Percentiles rank a stretch among this genome's conserved stretches.
phyloP scores from a whole-genome alignment of 2,113 vertebrate genomes.

The Cettia cetti region DNA sequence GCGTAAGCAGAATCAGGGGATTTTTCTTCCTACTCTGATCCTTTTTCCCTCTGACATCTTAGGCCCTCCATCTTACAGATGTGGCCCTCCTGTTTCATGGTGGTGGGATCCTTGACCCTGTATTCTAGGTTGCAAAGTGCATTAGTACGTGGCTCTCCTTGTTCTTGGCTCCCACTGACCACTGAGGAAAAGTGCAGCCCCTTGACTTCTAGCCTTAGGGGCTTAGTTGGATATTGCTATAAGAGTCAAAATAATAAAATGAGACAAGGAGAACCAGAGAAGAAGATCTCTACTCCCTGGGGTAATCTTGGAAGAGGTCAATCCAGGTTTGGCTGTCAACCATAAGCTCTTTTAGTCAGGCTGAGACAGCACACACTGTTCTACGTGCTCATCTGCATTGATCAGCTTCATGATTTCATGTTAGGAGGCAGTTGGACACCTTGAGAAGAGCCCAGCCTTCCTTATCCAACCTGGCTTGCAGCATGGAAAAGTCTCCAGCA shows the following conservation, averaged over 20 bases:
- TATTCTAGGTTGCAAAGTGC: neutral
- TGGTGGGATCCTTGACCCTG: neutral
- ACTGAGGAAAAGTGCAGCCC: neutral
- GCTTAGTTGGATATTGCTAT: neutral
- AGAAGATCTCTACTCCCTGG: neutral
- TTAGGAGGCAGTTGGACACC: neutral
- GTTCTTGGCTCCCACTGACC: neutral
- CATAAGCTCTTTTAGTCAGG: neutral
- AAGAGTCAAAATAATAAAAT: neutral
- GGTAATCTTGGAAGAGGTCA: neutral
- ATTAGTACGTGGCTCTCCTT: neutral
- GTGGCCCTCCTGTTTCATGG: neutral
- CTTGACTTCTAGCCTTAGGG: neutral
- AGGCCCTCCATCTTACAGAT: neutral
- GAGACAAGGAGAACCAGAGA: neutral
- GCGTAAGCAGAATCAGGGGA: accelerated
- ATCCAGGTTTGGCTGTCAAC: neutral
- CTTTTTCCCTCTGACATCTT: neutral
- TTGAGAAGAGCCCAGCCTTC: neutral
- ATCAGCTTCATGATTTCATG: neutral
- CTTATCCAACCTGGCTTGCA: neutral
- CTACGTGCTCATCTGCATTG: conserved; percentile 7
- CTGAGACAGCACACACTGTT: neutral
- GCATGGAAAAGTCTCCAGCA: conserved; percentile 42
- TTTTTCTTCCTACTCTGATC: neutral